phyloP scores from a whole-genome alignment of 2,113 vertebrate genomes.

The Urocolius indicus region DNA sequence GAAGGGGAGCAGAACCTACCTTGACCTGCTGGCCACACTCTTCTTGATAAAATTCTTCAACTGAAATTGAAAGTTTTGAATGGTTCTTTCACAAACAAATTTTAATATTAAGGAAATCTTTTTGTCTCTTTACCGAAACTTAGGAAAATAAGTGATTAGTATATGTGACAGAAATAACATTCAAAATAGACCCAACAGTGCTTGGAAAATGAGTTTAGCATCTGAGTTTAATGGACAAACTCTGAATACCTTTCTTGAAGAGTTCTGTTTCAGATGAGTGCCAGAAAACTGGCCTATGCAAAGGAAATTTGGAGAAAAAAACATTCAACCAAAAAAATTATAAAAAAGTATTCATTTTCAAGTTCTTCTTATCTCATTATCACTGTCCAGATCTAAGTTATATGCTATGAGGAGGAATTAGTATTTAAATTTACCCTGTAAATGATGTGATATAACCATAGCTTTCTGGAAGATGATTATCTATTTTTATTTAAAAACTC shows the following conservation, averaged over 20 bases:
- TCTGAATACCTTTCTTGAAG: background rate
- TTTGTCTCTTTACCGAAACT: background rate
- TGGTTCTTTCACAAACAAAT: background rate
- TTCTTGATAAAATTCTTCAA: background rate
- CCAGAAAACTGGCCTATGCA: background rate
- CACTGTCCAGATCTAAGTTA: background rate
- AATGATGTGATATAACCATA: background rate
- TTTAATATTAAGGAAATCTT: background rate
- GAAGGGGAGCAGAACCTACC: too few species aligned
- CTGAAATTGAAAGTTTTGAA: background rate
- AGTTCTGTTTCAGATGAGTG: background rate
- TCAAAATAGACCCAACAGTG: background rate
- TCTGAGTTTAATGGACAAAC: background rate
- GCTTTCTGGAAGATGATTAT: background rate
- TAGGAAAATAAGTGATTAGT: background rate
- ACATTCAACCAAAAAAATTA: background rate
- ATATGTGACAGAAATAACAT: background rate
- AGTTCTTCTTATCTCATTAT: background rate
- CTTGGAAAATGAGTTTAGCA: background rate
- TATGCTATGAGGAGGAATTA: background rate
- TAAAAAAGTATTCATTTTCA: background rate
- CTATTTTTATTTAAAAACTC: background rate
- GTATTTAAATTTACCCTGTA: background rate
- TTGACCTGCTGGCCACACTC: too few species aligned
- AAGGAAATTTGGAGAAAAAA: background rate